Conservation (phyloP, 2,113 vertebrate species). For the Syngnathus floridae region DNA sequence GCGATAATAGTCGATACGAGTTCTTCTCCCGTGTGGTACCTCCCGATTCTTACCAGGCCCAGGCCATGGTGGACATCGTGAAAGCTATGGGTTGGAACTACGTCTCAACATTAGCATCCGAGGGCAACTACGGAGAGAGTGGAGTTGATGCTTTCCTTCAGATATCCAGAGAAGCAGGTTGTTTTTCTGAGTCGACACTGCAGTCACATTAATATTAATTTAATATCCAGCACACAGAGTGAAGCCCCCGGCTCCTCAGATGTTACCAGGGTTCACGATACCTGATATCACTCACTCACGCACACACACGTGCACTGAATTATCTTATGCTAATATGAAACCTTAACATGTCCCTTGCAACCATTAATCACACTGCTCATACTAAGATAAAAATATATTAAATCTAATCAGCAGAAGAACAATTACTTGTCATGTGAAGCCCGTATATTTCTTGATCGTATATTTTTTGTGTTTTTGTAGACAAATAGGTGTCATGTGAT, state of each 20-base stretch:
- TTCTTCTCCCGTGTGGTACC: constrained; percentile 87
- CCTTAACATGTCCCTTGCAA: too few species aligned
- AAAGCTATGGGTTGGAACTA: constrained; percentile 87
- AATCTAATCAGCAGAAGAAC: background rate
- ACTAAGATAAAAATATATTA: background rate
- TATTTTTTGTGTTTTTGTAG: background rate
- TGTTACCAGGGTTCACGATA: constrained; percentile 6
- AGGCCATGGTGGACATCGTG: constrained; percentile 88
- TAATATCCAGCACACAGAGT: constrained; percentile 6
- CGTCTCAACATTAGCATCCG: constrained; percentile 81
- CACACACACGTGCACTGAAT: background rate
- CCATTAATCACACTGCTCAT: too few species aligned
- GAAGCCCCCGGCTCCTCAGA: background rate
- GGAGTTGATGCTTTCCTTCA: constrained; percentile 84
- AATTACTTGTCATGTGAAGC: background rate
- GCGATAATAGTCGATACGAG: constrained; percentile 82
- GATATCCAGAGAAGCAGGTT: constrained; percentile 84
- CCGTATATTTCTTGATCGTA: background rate
- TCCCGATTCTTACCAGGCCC: constrained; percentile 86
- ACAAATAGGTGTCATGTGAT: background rate
- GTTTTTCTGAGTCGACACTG: constrained; percentile 11
- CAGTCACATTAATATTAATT: constrained; percentile 24
- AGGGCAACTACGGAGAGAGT: constrained; percentile 86
- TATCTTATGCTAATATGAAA: too few species aligned
- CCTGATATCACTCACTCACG: background rate